These are phyloP conservation scores for Petaurus breviceps DNA, from an alignment of 2,113 vertebrate species.

Conservation along the genomic window DNA sequence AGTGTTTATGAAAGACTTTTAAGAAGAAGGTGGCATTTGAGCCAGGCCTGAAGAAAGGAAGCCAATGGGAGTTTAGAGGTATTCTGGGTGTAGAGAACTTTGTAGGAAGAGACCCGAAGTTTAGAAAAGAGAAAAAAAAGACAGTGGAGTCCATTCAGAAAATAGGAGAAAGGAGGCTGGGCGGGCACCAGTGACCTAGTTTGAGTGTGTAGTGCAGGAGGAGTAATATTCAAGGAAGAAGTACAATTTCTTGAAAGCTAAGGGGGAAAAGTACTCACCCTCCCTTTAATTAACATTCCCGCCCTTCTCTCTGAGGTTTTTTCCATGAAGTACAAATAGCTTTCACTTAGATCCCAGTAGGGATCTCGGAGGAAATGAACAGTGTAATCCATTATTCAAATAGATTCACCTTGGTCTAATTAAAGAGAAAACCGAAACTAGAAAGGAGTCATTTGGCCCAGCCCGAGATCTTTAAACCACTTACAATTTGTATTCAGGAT, in stretches of 20 bases:
- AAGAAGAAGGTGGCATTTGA: background rate
- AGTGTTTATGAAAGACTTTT: background rate
- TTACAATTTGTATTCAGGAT: background rate
- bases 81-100: background rate
- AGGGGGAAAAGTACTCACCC: background rate
- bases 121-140: background rate
- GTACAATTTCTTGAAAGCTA: background rate
- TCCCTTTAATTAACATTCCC: background rate
- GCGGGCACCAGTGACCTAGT: background rate
- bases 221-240: background rate
- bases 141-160: background rate
- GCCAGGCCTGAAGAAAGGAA: background rate
- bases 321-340: background rate
- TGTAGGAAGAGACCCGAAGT: background rate
- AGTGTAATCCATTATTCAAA: background rate
- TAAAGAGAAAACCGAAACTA: background rate
- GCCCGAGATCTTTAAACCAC: background rate
- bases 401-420: background rate
- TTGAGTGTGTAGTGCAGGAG: background rate
- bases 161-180: background rate
- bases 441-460: background rate
- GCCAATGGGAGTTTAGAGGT: background rate
- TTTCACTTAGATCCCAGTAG: background rate
- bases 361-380: background rate
- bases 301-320: constrained; percentile 7